Percentiles rank a stretch among this genome's conserved stretches.
These are phyloP conservation scores for Patagioenas fasciata DNA, from an alignment of 2,113 vertebrate species.

Conservation along the genomic window DNA sequence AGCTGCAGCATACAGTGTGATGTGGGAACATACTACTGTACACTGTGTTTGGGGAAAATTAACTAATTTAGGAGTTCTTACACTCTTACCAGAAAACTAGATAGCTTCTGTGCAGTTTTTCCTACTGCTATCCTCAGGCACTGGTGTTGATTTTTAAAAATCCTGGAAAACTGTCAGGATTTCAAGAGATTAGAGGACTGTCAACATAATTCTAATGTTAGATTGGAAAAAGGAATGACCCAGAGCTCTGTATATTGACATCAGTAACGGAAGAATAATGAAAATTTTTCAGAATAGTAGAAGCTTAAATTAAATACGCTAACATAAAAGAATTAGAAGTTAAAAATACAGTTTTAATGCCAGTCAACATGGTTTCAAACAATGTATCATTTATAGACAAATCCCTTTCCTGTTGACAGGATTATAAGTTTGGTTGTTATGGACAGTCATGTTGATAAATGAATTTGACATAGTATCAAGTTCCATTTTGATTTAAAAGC, in stretches of 20 bases:
- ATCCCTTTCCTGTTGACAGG: neutral
- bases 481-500: neutral
- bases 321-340: neutral
- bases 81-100: neutral
- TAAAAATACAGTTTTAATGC: neutral
- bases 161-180: neutral
- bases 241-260: neutral
- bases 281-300: neutral
- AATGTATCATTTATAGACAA: neutral
- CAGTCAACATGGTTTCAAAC: neutral
- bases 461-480: neutral
- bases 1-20: neutral
- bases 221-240: neutral
- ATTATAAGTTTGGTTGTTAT: neutral
- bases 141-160: neutral
- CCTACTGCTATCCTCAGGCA: neutral
- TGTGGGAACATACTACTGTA: neutral
- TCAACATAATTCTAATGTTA: neutral
- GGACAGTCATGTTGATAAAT: neutral
- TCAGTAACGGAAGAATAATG: neutral
- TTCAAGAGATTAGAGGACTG: neutral
- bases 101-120: neutral
- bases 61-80: neutral
- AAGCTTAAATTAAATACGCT: neutral
- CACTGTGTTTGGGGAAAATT: neutral